Percentiles rank a stretch among this genome's conserved stretches.
These are phyloP conservation scores for Hyphantria cunea DNA, from an alignment of 1,140 invertebrate genomes.

Conservation along the genomic window DNA sequence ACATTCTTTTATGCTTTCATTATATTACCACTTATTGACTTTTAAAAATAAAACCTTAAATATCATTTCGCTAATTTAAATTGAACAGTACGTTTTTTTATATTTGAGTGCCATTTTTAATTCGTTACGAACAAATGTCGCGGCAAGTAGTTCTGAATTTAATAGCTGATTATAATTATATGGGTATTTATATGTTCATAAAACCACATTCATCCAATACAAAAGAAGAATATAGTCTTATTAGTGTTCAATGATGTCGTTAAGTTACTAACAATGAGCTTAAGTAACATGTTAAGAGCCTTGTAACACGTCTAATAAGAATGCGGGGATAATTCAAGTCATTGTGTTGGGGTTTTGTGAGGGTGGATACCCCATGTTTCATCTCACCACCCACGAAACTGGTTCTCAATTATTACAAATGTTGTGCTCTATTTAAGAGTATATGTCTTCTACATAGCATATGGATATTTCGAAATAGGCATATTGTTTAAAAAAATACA, in stretches of 20 bases:
- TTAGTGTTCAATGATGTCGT: slow-evolving; percentile 25
- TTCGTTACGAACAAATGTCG: too few species aligned
- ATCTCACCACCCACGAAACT: slow-evolving; percentile 28
- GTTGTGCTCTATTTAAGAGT: neutral
- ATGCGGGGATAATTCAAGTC: slow-evolving; percentile 26
- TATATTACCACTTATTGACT: too few species aligned
- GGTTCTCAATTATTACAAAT: slow-evolving; percentile 13
- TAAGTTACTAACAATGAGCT: slow-evolving; percentile 33
- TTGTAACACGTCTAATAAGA: slow-evolving; percentile 39
- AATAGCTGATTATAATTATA: too few species aligned
- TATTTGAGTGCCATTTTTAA: too few species aligned
- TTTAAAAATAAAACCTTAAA: too few species aligned
- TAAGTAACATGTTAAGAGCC: slow-evolving; percentile 38
- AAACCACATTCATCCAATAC: too few species aligned
- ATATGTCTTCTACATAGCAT: neutral
- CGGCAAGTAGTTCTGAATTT: too few species aligned
- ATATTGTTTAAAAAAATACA: too few species aligned
- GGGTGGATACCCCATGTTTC: slow-evolving; percentile 17
- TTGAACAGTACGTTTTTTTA: too few species aligned
- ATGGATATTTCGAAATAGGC: neutral
- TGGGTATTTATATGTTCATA: too few species aligned
- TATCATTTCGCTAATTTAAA: too few species aligned
- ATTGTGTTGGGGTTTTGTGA: slow-evolving; percentile 17
- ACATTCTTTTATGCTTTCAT: too few species aligned
- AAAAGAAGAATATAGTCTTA: slow-evolving; percentile 11